Conservation (phyloP, 2,113 vertebrate species). For the Ctenodactylus gundi region DNA sequence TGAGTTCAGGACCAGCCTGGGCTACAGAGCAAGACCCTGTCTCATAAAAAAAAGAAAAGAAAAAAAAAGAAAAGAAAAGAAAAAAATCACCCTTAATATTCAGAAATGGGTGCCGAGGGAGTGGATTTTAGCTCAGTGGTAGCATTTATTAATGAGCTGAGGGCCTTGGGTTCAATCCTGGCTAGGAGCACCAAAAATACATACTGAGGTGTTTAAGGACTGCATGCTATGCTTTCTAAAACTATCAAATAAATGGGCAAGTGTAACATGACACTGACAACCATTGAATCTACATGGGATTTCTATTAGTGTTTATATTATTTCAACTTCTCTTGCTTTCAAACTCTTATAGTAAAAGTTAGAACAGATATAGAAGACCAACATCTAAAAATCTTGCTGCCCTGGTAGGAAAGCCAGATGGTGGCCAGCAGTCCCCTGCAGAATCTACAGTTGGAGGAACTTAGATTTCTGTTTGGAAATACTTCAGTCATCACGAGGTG, state of each 20-base stretch:
- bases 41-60: too few species aligned
- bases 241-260: not conserved
- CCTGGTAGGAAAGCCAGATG: not conserved
- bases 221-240: not conserved
- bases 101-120: not conserved
- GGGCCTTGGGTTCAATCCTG: not conserved
- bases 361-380: not conserved
- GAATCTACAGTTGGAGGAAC: accelerated
- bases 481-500: not conserved
- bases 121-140: too few species aligned
- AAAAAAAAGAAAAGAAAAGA: too few species aligned
- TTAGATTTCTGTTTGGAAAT: not conserved
- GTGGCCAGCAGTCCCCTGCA: not conserved
- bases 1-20: too few species aligned
- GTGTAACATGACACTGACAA: not conserved
- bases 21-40: too few species aligned
- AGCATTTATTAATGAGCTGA: not conserved
- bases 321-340: not conserved
- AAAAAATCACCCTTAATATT: not conserved
- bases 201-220: not conserved
- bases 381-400: not conserved
- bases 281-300: not conserved
- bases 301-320: not conserved
- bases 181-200: not conserved
- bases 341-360: not conserved